A percentile compares a stretch with the other conserved stretches of the same genome.
Conservation (phyloP, 1,140 invertebrate genomes). For the Psix sp. region DNA sequence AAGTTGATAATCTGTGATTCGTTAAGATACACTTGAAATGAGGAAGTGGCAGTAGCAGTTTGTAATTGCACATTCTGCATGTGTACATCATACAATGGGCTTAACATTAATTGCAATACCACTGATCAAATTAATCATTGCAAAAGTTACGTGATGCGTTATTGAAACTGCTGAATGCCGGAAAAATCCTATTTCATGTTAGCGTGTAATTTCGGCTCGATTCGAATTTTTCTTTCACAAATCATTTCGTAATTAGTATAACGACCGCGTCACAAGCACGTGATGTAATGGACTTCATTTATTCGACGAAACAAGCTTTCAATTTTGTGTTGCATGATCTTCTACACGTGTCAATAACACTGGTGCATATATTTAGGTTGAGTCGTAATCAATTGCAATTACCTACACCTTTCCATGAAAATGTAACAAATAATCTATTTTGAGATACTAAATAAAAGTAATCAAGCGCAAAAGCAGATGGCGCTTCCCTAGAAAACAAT, state of each 20-base stretch:
- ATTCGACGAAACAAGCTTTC: no score
- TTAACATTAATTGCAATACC: constrained; percentile 35
- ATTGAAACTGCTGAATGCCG: constrained; percentile 34
- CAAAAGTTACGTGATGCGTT: constrained; percentile 47
- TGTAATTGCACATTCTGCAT: constrained; percentile 41
- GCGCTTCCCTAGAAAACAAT: no score
- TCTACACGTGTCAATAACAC: no score
- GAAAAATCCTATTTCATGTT: constrained; percentile 21
- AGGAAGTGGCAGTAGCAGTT: constrained; percentile 28
- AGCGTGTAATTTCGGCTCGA: constrained; percentile 18
- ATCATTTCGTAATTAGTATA: constrained; percentile 18
- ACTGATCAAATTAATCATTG: constrained; percentile 51
- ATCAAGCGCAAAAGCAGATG: no score
- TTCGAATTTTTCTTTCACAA: constrained; percentile 20
- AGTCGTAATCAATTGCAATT: no score
- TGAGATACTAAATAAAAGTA: no score
- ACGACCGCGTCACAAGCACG: background rate
- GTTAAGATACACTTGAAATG: constrained; percentile 19
- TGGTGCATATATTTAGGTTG: no score
- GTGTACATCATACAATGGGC: constrained; percentile 29
- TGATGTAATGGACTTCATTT: no score
- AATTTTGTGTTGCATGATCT: no score
- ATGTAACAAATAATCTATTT: no score
- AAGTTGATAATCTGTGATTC: constrained; percentile 10
- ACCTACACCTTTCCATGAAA: no score